A percentile compares a stretch with the other conserved stretches of the same genome.
phyloP scores from a whole-genome alignment of 2,888 invertebrate species.

The Euclidia mi region DNA sequence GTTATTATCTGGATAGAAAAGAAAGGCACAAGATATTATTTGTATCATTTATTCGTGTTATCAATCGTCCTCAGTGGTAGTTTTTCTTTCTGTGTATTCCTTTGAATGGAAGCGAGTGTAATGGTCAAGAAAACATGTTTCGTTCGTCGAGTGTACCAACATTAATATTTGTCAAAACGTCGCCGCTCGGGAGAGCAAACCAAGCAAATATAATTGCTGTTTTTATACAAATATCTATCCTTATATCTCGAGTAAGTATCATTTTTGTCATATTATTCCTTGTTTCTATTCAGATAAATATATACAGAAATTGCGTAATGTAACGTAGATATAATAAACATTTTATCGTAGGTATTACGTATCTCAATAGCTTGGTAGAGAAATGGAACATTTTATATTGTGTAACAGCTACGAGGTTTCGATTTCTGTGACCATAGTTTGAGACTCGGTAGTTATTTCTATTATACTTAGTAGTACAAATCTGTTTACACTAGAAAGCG shows the following conservation, averaged over 20 bases:
- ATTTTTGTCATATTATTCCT: background rate
- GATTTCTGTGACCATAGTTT: too few species aligned
- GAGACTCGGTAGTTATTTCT: too few species aligned
- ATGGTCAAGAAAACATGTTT: conserved; percentile 67
- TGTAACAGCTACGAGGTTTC: too few species aligned
- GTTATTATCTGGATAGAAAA: conserved; percentile 17
- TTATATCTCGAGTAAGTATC: conserved; percentile 8
- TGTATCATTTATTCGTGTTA: conserved; percentile 54
- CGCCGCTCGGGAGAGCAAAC: conserved; percentile 58
- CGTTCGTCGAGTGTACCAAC: conserved; percentile 57
- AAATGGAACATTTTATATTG: too few species aligned
- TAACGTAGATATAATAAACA: too few species aligned
- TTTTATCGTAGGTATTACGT: too few species aligned
- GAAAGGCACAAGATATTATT: conserved; percentile 41
- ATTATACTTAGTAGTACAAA: too few species aligned
- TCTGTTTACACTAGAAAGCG: too few species aligned
- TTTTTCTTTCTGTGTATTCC: conserved; percentile 48
- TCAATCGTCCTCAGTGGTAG: conserved; percentile 52
- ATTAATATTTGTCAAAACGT: conserved; percentile 75
- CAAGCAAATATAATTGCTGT: conserved; percentile 50
- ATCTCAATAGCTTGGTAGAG: too few species aligned
- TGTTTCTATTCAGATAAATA: background rate
- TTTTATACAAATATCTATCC: conserved; percentile 47
- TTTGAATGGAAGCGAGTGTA: conserved; percentile 60
- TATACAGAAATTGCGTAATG: too few species aligned